Evolutionary conservation across 1,140 invertebrate species (phyloP).

Genomic region (Galendromus occidentalis): DNA sequence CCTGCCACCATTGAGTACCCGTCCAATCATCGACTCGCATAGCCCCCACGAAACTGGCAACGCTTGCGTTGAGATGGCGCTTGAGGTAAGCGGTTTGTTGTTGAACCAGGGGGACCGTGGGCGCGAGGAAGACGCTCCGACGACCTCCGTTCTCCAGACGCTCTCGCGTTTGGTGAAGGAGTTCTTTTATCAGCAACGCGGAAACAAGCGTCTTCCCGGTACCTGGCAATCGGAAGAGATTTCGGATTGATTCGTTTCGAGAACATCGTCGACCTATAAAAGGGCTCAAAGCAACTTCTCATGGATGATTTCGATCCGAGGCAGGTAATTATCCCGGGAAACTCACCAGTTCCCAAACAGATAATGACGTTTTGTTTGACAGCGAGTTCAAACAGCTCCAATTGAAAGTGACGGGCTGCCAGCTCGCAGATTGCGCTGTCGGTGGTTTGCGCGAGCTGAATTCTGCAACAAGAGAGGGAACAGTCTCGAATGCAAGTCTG

Average conservation of each 20-base stretch:
- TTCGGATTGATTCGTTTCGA: too few relatives aligned
- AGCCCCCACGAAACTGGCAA: not conserved
- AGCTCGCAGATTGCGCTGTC: not conserved
- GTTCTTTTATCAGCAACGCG: not conserved
- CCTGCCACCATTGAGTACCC: not conserved
- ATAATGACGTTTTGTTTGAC: conserved; percentile 6
- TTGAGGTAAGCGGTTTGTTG: not conserved
- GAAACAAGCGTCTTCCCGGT: not conserved
- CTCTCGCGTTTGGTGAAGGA: not conserved
- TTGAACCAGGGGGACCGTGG: not conserved
- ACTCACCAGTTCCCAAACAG: conserved; percentile 5
- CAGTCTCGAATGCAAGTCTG: too few relatives aligned
- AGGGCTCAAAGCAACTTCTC: too few relatives aligned
- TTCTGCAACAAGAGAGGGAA: too few relatives aligned
- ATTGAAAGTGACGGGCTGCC: not conserved
- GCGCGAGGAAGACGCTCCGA: not conserved
- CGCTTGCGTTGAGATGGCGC: not conserved
- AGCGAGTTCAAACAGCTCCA: not conserved
- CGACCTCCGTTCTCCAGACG: not conserved
- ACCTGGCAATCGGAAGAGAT: too few relatives aligned
- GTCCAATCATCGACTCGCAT: conserved; percentile 4
- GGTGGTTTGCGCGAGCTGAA: not conserved
- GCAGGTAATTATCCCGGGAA: too few relatives aligned
- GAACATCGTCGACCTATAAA: too few relatives aligned
- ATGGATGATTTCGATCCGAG: too few relatives aligned